Evolutionary conservation across 2,797 vertebrate species (phyloP), one percentile per base, ranked within the genome.

Genomic region (Botia almorhae): DNA sequence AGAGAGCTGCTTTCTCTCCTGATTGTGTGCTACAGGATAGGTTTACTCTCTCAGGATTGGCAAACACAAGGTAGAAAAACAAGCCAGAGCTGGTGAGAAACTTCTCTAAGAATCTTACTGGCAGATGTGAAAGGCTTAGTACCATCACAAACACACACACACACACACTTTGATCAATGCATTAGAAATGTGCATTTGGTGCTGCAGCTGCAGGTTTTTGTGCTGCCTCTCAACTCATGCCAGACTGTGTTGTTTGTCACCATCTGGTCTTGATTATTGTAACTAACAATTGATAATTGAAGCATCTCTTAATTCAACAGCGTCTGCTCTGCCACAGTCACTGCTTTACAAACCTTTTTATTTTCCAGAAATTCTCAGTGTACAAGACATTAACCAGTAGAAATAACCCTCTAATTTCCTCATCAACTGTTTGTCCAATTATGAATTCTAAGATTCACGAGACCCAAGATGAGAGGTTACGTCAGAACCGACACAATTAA

Each of bases 251-350:
- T 70, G 72, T 2, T 61, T 70, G 63, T 87, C 79, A 82, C 91
- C 92, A 91, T 91, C 90, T 93, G 92, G 84, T 83, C 87, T 82
- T 92, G 90, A 93, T 93, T 92, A 91, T 93, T 93, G 92, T 92
- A 92, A 89, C 87, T 90, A 89, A 88, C 84, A 90, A 90, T 91
- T 88, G 89, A 88, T 93, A 92, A 94, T 92, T 92, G 91, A 93
- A 90, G 89, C 89, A 89, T 83, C 87, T 88, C 90, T 90, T 93
- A 91, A 93, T 91, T 75, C 60, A 63, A 29, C 61, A 14, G 50
- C 48, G 76, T 51, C 79, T 16, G 5, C 69, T 75, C 46, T 39
- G 29, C 21, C n/a, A 16, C 16, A 60, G 17, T 63, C 36, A 0
- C 26, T 39, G 64, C 23, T 29, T 60, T 53, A 43, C 88, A 90